Evolutionary conservation across 2,113 vertebrate species (phyloP), one percentile per base, ranked within the genome.

Genomic region (Dipodomys stephensi): DNA sequence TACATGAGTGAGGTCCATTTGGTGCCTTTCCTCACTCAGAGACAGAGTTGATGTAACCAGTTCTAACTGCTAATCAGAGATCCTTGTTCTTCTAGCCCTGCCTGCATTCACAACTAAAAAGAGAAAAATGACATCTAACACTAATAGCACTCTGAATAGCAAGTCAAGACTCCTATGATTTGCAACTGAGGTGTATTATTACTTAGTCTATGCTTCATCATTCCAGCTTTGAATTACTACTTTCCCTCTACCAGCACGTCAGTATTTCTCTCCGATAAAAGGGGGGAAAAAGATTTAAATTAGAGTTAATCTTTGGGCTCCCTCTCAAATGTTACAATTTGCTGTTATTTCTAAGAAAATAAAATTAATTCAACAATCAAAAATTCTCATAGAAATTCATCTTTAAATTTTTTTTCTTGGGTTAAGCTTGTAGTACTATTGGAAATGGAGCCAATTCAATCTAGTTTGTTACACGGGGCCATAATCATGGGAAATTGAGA

Each of bases 191-290:
- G 27, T 68, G 22, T 32, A 65, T 64, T 71, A 22, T 16, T 77
- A 44, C 23, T 65, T 64, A 53, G 79, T 60, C 83, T 79, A 10
- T 62, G 74, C 64, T 93, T 93, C 73, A 46, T 84, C 53, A 25
- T 83, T 35, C 62, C 62, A 81, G 65, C 64, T 88, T 39, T 39
- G 53, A 90, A 68, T 4, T 20, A 22, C 25, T 65, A 12, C 46
- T 76, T 49, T 25, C 6, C 23, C 46, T 20, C 30, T 32, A 32
- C 28, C 35, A 88, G 20, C 44, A 72, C 19, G 81, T 90, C 13
- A 72, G 88, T 73, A 94, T 92, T 69, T 92, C 67, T 92, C 28
- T 71, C 49, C 28, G 28, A 86, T 71, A 44, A 95, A 80, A 81
- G 65, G 79, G 83, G 90, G 62, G n/a, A 72, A 2, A 3, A 57